These are phyloP conservation scores for Archegozetes longisetosus DNA, from an alignment of 1,140 invertebrate genomes.

Conservation along the genomic window DNA sequence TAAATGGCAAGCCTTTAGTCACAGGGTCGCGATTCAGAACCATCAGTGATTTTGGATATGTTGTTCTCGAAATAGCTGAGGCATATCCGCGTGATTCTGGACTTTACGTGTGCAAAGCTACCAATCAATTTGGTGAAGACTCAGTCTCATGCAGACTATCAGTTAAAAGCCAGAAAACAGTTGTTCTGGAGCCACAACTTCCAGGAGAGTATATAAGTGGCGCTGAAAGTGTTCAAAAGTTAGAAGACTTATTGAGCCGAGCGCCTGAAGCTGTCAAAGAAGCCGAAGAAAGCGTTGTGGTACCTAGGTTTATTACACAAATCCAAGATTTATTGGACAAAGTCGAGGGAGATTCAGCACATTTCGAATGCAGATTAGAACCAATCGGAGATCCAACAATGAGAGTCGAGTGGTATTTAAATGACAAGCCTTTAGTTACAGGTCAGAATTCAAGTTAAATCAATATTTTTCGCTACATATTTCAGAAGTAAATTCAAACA, in stretches of 20 bases:
- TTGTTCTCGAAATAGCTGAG: conserved; percentile 73
- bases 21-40: conserved; percentile 69
- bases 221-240: conserved; percentile 68
- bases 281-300: conserved; percentile 59
- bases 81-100: conserved; percentile 75
- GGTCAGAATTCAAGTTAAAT: too few species aligned
- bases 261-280: conserved; percentile 59
- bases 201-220: conserved; percentile 72
- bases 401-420: conserved; percentile 87
- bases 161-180: conserved; percentile 49
- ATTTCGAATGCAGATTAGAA: conserved; percentile 84
- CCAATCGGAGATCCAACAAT: conserved; percentile 89
- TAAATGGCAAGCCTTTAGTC: conserved; percentile 33
- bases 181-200: conserved; percentile 75
- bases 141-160: conserved; percentile 65
- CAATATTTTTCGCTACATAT: too few species aligned
- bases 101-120: conserved; percentile 71
- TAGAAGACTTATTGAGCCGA: conserved; percentile 75
- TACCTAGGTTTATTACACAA: conserved; percentile 66
- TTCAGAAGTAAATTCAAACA: too few species aligned
- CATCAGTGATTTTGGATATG: conserved; percentile 70
- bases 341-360: conserved; percentile 64
- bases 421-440: conserved; percentile 63
- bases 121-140: conserved; percentile 74
- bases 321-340: conserved; percentile 55